Evolutionary conservation across 1,140 invertebrate genomes (phyloP).

Genomic region (Anthonomus grandis): DNA sequence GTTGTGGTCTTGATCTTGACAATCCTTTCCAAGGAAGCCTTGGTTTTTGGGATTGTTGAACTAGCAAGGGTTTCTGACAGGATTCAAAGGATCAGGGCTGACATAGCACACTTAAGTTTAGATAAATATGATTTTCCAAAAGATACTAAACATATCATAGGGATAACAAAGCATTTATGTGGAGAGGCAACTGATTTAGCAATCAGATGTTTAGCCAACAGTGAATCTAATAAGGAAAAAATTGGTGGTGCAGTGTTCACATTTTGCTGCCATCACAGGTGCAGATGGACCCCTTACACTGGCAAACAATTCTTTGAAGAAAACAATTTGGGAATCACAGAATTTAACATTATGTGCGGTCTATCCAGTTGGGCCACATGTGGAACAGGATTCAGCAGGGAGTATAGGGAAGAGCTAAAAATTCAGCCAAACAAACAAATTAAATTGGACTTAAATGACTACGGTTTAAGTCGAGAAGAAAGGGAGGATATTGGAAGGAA

Average conservation of each 20-base stretch:
- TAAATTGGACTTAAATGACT: neutral
- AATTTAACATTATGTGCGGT: constrained; percentile 74
- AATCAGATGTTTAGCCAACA: constrained; percentile 61
- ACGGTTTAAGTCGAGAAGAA: constrained; percentile 44
- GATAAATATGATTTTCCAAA: constrained; percentile 55
- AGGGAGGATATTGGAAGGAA: constrained; percentile 65
- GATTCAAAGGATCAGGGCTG: constrained; percentile 62
- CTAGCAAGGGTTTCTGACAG: constrained; percentile 53
- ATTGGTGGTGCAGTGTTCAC: constrained; percentile 69
- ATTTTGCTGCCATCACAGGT: constrained; percentile 85
- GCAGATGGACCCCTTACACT: constrained; percentile 66
- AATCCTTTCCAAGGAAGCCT: too few relatives aligned
- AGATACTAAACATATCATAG: constrained; percentile 57
- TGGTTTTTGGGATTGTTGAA: too few relatives aligned
- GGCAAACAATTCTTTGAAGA: constrained; percentile 61
- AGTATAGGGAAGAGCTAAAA: constrained; percentile 25
- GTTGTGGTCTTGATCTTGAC: too few relatives aligned
- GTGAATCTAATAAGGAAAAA: constrained; percentile 39
- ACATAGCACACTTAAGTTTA: constrained; percentile 70
- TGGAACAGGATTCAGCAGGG: constrained; percentile 58
- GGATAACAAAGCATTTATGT: constrained; percentile 82
- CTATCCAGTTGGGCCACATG: constrained; percentile 84
- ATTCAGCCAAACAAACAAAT: too few relatives aligned
- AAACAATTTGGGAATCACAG: constrained; percentile 56
- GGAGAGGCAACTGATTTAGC: constrained; percentile 77